Conservation (phyloP, 2,113 vertebrate genomes). For the Clarias gariepinus region DNA sequence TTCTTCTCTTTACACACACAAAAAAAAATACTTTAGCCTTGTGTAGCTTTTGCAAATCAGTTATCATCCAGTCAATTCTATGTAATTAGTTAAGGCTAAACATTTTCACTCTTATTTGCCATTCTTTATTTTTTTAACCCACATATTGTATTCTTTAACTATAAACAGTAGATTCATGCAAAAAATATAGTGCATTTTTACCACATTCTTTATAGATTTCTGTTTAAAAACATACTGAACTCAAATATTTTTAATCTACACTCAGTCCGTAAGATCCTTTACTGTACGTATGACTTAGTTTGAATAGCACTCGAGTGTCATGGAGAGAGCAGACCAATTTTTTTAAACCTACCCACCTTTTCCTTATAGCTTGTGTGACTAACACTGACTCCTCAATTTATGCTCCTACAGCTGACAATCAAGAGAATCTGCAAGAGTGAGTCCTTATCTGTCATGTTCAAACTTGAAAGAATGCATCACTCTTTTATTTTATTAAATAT, state of each 20-base stretch:
- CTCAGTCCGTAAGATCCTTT: neutral
- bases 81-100: too few relatives aligned
- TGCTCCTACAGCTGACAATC: too few relatives aligned
- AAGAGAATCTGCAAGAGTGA: slow-evolving; percentile 30
- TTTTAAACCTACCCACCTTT: neutral
- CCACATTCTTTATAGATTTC: neutral
- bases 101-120: too few relatives aligned
- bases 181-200: neutral
- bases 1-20: neutral
- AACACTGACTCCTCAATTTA: slow-evolving; percentile 38
- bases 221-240: neutral
- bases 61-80: too few relatives aligned
- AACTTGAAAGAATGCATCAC: neutral
- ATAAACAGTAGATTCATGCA: too few relatives aligned
- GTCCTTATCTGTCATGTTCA: slow-evolving; percentile 18
- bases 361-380: slow-evolving; percentile 31
- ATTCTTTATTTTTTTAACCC: too few relatives aligned
- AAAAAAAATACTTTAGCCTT: too few relatives aligned
- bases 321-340: neutral
- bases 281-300: neutral
- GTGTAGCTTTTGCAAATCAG: too few relatives aligned
- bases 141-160: too few relatives aligned
- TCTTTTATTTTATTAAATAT: neutral
- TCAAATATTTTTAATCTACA: neutral
- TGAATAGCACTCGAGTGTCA: neutral